phyloP scores from a whole-genome alignment of 1,140 invertebrate genomes.

The Drosophila kikkawai region DNA sequence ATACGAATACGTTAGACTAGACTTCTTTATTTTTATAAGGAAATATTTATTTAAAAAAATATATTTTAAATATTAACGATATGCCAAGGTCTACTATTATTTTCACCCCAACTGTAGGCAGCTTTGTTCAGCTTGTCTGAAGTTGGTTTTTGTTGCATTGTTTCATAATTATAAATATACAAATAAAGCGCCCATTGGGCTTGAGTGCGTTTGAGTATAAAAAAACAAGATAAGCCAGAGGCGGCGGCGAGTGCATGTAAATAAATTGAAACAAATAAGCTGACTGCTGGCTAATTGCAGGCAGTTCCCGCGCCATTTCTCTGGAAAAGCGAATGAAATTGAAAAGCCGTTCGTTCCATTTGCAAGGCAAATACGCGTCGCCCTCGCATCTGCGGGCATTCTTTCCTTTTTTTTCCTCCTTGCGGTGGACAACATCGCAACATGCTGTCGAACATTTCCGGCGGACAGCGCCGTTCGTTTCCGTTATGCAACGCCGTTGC shows the following conservation, averaged over 20 bases:
- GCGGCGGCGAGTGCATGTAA: constrained; percentile 42
- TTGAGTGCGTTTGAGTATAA: constrained; percentile 72
- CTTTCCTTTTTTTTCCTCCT: constrained; percentile 19
- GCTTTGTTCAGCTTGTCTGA: constrained; percentile 34
- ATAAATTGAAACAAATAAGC: constrained; percentile 81
- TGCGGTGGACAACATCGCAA: constrained; percentile 59
- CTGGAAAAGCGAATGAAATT: constrained; percentile 39
- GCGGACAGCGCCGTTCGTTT: constrained; percentile 54
- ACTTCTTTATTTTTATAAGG: neutral
- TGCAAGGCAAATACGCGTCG: constrained; percentile 54
- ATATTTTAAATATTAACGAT: no score
- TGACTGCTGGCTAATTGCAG: constrained; percentile 71
- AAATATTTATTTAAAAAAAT: neutral
- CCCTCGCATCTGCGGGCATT: constrained; percentile 6
- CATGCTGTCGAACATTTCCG: constrained; percentile 84
- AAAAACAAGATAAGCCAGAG: constrained; percentile 72
- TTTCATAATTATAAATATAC: constrained; percentile 59
- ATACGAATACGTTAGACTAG: rapidly evolving
- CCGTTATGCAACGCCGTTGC: constrained; percentile 65
- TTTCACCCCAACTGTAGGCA: constrained; percentile 1
- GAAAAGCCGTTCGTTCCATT: constrained; percentile 61
- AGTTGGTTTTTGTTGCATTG: constrained; percentile 44
- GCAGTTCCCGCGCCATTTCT: constrained; percentile 3
- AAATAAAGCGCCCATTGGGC: constrained; percentile 22
- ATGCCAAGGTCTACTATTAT: neutral